Evolutionary conservation across 2,888 invertebrate genomes (phyloP), one percentile per base, ranked within the genome.

Genomic region (Morinoia aosen): DNA sequence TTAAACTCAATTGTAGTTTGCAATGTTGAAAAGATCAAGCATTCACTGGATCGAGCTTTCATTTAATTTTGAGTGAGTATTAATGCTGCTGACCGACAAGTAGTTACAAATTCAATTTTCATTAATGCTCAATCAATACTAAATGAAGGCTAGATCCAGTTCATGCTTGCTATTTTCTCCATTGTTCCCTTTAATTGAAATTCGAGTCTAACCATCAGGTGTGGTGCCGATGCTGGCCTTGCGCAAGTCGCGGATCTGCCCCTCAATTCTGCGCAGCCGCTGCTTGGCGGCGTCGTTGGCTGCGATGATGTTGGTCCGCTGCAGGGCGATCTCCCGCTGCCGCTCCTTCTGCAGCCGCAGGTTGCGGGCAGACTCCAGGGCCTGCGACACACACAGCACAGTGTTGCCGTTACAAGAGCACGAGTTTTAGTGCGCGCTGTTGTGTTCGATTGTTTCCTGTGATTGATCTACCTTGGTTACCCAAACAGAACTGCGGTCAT

Each of bases 201-300:
- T 1, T 61, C 33, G 25, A 76, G 76, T 57, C 61, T 57, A 97
- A 97, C 98, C 98, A 97, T 98, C 98, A 0, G 98, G 98, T 0
- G 98, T 98, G 12, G 98, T 97, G 76, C 98, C 98, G 0, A 97
- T 97, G 95, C 97, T 97, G 2, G 98, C 97, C 96, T 98, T 97
- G 91, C 97, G 97, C 64, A 98, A 97, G 95, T 98, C 98, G 96
- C 98, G 98, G 94, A 98, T 97, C 97, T 98, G 98, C 96, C 98
- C 98, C 97, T 98, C 98, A 91, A 98, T 97, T 96, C 98, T 98
- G 96, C 97, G 97, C 33, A 98, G 97, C 90, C 97, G 97, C 97
- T 98, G 98, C 95, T 98, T 98, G 14, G 97, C 97, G 96, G 98
- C 97, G 95, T 97, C 97, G 58, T 98, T 97, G 90, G 97, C 97